phyloP scores from a whole-genome alignment of 2,797 vertebrate genomes.

The Tinamus major region DNA sequence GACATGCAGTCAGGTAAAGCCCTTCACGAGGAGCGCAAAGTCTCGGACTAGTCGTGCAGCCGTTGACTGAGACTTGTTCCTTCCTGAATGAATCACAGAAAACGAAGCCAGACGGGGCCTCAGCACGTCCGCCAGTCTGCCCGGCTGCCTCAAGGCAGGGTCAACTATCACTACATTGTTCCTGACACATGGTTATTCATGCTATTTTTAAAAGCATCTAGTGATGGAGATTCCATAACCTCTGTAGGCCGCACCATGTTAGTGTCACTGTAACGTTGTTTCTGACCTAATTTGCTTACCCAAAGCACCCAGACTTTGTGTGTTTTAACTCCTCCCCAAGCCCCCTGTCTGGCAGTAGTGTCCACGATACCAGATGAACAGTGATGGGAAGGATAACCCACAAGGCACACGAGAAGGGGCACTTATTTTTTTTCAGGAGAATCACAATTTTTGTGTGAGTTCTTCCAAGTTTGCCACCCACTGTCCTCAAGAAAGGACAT shows the following conservation, averaged over 20 bases:
- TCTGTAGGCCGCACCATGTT: not conserved
- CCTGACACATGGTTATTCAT: not conserved
- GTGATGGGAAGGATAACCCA: not conserved
- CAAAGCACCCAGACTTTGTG: not conserved
- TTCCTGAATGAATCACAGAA: not conserved
- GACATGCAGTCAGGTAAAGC: conserved; percentile 97
- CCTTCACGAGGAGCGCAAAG: rapidly evolving
- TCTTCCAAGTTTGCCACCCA: not conserved
- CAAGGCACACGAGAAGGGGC: not conserved
- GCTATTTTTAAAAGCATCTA: not conserved
- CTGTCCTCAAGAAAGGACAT: not conserved
- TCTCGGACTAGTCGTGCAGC: rapidly evolving
- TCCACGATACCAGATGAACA: not conserved
- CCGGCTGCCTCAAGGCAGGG: not conserved
- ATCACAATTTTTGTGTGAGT: not conserved
- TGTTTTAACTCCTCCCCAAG: not conserved
- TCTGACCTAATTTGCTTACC: not conserved
- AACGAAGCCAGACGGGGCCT: not conserved
- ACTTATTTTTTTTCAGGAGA: not conserved
- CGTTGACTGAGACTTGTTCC: rapidly evolving
- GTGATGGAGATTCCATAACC: not conserved
- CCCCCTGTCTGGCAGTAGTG: not conserved
- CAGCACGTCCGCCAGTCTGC: not conserved
- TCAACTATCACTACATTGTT: not conserved
- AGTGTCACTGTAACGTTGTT: rapidly evolving